Percentiles rank a stretch among this genome's conserved stretches.
Conservation (phyloP, 2,797 vertebrate genomes). For the Furcifer pardalis region DNA sequence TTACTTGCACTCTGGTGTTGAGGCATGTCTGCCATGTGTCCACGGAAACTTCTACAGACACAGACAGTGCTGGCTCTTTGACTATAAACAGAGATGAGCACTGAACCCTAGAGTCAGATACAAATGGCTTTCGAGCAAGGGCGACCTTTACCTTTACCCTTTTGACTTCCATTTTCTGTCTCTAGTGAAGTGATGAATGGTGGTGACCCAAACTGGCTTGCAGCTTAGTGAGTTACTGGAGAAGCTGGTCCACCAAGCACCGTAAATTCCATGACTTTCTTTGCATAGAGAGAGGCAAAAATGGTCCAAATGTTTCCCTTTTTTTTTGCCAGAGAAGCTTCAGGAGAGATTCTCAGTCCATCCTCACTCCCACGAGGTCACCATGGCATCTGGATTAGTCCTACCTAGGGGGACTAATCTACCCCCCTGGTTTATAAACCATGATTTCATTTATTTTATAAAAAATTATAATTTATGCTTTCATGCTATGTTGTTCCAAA, state of each 20-base stretch:
- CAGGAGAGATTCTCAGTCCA: no score
- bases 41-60: no score
- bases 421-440: neutral
- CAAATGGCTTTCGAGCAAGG: no score
- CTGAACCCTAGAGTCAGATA: no score
- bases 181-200: neutral
- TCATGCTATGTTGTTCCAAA: neutral
- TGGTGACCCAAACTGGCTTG: neutral
- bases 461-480: neutral
- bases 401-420: neutral
- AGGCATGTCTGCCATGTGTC: no score
- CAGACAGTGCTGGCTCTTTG: no score
- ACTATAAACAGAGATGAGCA: no score
- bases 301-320: neutral
- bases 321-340: neutral
- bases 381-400: neutral
- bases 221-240: neutral
- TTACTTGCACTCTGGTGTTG: no score
- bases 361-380: no score
- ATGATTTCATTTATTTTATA: neutral
- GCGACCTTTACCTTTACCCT: no score
- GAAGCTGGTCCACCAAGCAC: no score
- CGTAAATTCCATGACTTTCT: neutral
- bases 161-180: neutral
- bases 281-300: neutral